Evolutionary conservation across 2,888 invertebrate genomes (phyloP).

Genomic region (Caenorhabditis zanzibari): DNA sequence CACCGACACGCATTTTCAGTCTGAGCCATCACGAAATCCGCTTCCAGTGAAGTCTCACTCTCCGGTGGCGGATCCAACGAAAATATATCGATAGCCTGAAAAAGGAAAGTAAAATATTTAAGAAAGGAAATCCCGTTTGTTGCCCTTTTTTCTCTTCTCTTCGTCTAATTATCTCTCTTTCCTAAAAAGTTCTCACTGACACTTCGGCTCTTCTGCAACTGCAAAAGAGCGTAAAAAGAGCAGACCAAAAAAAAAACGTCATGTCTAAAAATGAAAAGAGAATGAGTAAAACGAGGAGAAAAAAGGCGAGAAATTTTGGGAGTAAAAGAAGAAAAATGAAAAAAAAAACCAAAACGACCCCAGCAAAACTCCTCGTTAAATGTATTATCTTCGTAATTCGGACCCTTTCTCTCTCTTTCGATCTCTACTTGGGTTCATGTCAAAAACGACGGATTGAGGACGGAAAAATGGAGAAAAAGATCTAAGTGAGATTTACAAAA

Average conservation of each 20-base stretch:
- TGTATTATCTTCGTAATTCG: conserved; percentile 54
- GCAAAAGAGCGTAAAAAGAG: conserved; percentile 57
- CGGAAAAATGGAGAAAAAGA: neutral
- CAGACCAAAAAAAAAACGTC: conserved; percentile 47
- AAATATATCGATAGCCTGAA: conserved; percentile 73
- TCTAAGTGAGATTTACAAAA: conserved; percentile 47
- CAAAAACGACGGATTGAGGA: conserved; percentile 40
- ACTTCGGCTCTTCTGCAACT: conserved; percentile 24
- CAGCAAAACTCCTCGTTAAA: conserved; percentile 43
- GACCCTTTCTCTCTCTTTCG: too few relatives aligned
- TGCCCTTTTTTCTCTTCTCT: neutral
- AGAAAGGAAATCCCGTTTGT: conserved; percentile 25
- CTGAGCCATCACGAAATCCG: conserved; percentile 69
- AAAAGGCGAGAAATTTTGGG: conserved; percentile 28
- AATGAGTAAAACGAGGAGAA: conserved; percentile 36
- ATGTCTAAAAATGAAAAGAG: conserved; percentile 52
- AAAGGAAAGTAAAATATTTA: conserved; percentile 33
- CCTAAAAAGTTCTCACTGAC: conserved; percentile 15
- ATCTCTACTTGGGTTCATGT: conserved; percentile 31
- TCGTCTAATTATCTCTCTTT: conserved; percentile 45
- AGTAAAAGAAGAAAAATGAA: conserved; percentile 40
- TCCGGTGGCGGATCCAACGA: conserved; percentile 69
- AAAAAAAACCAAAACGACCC: conserved; percentile 20
- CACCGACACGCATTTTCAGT: conserved; percentile 74
- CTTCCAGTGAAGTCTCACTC: conserved; percentile 70